Conservation (phyloP, 2,113 vertebrate genomes). For the Campylomormyrus tamandua region DNA sequence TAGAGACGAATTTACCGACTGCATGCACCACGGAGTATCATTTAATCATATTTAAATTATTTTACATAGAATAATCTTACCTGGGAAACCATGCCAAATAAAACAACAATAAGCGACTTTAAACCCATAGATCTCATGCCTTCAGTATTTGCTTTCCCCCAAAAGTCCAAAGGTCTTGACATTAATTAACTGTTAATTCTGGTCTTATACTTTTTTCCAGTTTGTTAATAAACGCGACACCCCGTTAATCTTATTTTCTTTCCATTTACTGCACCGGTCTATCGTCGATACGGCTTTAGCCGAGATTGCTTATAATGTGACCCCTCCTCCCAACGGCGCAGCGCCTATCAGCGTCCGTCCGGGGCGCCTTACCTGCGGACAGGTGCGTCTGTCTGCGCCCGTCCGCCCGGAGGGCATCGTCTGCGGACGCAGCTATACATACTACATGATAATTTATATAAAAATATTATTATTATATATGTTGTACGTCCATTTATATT, state of each 20-base stretch:
- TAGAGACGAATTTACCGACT: neutral
- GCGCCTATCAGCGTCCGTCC: constrained; percentile 32
- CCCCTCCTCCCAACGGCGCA: constrained; percentile 37
- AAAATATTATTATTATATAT: neutral
- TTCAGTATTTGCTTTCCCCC: constrained; percentile 4
- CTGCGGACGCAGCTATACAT: neutral
- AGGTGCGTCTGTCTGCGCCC: constrained; percentile 7
- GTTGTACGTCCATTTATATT: neutral
- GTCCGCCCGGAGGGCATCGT: neutral
- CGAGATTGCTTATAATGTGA: constrained; percentile 33
- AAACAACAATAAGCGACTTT: constrained; percentile 37
- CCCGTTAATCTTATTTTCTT: constrained; percentile 21
- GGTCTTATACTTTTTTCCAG: neutral
- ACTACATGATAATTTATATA: neutral
- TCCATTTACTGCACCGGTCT: constrained; percentile 27
- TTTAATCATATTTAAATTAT: neutral
- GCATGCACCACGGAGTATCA: neutral
- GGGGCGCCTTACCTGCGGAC: constrained; percentile 11
- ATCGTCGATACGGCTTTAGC: constrained; percentile 13
- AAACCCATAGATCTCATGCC: constrained; percentile 32
- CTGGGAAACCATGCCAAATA: constrained; percentile 47
- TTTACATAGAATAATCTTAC: constrained; percentile 40
- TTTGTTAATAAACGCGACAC: neutral
- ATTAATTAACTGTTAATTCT: neutral
- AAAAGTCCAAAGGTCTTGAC: neutral